A percentile compares a stretch with the other conserved stretches of the same genome.
These are phyloP conservation scores for Cataglyphis rosenhaueri DNA, from an alignment of 2,888 invertebrate species.

Conservation along the genomic window DNA sequence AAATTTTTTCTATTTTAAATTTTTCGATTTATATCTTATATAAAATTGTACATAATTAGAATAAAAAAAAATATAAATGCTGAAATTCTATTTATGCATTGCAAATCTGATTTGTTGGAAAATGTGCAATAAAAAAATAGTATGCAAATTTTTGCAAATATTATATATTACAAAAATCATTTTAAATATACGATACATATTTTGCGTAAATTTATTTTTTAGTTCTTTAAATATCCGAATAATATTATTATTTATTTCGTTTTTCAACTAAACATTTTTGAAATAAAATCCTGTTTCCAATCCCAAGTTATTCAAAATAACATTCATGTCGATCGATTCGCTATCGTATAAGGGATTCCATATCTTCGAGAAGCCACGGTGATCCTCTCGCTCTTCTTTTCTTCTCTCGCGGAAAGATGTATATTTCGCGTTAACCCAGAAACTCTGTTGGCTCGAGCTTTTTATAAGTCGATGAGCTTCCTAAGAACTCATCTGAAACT, in stretches of 20 bases:
- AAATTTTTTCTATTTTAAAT: not conserved
- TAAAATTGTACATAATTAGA: not conserved
- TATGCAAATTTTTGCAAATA: not conserved
- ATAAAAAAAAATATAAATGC: not conserved
- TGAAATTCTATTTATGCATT: not conserved
- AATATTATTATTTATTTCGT: not conserved
- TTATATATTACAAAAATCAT: not conserved
- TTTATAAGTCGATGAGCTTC: constrained; percentile 80
- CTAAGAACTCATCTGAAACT: constrained; percentile 83
- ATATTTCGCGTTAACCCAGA: constrained; percentile 78
- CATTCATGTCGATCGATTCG: constrained; percentile 22
- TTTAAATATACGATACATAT: not conserved
- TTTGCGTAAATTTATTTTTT: not conserved
- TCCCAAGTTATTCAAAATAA: constrained; percentile 43
- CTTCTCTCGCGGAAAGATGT: constrained; percentile 64
- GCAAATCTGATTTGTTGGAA: not conserved
- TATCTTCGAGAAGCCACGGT: constrained; percentile 24
- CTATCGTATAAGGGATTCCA: not conserved
- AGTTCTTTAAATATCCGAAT: not conserved
- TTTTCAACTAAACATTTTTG: not conserved
- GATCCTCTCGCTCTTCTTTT: constrained; percentile 50
- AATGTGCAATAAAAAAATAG: not conserved
- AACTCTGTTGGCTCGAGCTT: constrained; percentile 75
- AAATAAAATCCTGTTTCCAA: constrained; percentile 16
- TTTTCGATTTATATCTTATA: not conserved